A percentile compares a stretch with the other conserved stretches of the same genome.
Evolutionary conservation across 2,113 vertebrate genomes (phyloP).

Genomic region (Tringa solitaria): DNA sequence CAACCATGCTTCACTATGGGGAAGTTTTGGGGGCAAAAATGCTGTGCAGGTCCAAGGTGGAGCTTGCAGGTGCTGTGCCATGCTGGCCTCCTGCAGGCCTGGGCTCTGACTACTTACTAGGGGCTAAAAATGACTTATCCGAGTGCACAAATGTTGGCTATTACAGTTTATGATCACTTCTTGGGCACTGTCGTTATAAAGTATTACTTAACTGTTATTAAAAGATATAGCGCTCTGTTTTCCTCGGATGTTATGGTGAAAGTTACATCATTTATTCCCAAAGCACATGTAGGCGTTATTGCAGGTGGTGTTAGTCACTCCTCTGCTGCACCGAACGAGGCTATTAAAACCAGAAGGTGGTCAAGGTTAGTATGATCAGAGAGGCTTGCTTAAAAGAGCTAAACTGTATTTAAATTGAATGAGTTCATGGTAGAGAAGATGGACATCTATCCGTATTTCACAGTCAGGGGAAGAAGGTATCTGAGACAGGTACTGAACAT

Average conservation of each 20-base stretch:
- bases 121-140: not conserved
- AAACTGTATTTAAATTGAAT: not conserved
- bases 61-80: not conserved
- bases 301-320: not conserved
- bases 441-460: not conserved
- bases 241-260: not conserved
- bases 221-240: not conserved
- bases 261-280: not conserved
- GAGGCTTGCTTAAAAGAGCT: not conserved
- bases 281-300: not conserved
- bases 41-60: not conserved
- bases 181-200: not conserved
- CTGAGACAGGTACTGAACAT: not conserved
- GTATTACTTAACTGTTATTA: not conserved
- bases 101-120: not conserved
- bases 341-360: not conserved
- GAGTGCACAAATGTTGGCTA: not conserved
- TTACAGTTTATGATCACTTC: not conserved
- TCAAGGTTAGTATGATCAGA: not conserved
- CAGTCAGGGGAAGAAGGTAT: not conserved
- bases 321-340: not conserved
- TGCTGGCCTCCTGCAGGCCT: not conserved
- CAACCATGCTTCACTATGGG: not conserved
- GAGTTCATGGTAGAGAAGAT: not conserved
- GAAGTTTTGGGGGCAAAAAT: not conserved